Evolutionary conservation across 2,888 invertebrate genomes (phyloP).

Genomic region (Pristionchus mayeri): DNA sequence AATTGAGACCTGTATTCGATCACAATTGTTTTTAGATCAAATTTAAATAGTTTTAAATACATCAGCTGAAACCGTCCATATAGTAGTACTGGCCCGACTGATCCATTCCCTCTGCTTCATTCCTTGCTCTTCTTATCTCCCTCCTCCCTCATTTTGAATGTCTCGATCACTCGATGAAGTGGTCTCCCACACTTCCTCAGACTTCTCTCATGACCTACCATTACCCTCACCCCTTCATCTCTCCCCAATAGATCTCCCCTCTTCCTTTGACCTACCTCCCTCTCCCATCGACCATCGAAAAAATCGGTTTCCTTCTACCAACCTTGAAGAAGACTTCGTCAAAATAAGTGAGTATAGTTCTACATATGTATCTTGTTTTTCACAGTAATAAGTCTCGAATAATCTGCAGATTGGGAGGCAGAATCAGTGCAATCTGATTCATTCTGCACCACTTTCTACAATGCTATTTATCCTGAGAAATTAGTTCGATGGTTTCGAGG

Average conservation of each 20-base stretch:
- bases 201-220: not conserved
- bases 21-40: no score
- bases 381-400: not conserved
- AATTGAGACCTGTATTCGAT: no score
- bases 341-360: constrained; percentile 41
- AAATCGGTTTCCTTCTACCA: constrained; percentile 36
- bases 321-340: constrained; percentile 41
- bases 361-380: no score
- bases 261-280: not conserved
- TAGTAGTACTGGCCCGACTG: not conserved
- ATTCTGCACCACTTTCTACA: constrained; percentile 11
- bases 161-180: not conserved
- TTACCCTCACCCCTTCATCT: not conserved
- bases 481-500: constrained; percentile 24
- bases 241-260: not conserved
- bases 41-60: no score
- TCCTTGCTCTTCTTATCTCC: not conserved
- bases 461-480: constrained; percentile 19
- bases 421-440: constrained; percentile 25
- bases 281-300: constrained; percentile 10
- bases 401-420: not conserved
- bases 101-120: not conserved
- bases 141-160: not conserved
- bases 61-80: no score
- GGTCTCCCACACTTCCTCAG: not conserved